Evolutionary conservation across 1,140 invertebrate species (phyloP).

Genomic region (Venustaconcha ellipsiformis): DNA sequence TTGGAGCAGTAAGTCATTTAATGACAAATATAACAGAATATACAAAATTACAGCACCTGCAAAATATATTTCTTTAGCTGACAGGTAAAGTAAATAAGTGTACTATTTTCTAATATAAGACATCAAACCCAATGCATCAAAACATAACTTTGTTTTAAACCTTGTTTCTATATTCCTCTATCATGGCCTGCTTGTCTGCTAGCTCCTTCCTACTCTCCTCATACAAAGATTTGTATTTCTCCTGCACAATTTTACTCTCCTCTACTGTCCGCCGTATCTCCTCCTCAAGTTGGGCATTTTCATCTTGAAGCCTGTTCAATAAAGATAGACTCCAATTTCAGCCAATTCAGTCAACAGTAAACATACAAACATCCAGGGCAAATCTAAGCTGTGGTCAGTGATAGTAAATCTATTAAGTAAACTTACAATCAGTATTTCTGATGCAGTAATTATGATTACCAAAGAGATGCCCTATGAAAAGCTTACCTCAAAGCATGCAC

Average conservation of each 20-base stretch:
- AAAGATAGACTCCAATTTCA: not conserved
- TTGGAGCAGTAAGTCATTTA: too few relatives aligned
- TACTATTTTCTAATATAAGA: too few relatives aligned
- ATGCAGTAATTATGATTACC: not conserved
- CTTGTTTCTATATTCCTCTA: constrained; percentile 60
- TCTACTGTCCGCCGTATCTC: constrained; percentile 63
- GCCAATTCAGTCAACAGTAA: not conserved
- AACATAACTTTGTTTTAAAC: constrained; percentile 25
- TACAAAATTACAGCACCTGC: too few relatives aligned
- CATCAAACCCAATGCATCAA: too few relatives aligned
- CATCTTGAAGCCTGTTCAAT: constrained; percentile 61
- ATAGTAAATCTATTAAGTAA: not conserved
- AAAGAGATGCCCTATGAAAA: not conserved
- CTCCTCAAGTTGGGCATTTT: constrained; percentile 55
- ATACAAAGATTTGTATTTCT: constrained; percentile 65
- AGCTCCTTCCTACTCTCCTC: constrained; percentile 59
- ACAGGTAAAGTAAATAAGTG: too few relatives aligned
- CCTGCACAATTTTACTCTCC: constrained; percentile 64
- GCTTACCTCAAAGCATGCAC: not conserved
- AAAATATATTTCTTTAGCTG: too few relatives aligned
- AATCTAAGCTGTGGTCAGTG: not conserved
- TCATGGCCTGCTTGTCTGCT: constrained; percentile 42
- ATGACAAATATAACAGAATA: too few relatives aligned
- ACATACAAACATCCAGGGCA: not conserved
- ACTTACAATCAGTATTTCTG: not conserved